phyloP scores from a whole-genome alignment of 2,888 invertebrate genomes.

The Microdon myrmicae region DNA sequence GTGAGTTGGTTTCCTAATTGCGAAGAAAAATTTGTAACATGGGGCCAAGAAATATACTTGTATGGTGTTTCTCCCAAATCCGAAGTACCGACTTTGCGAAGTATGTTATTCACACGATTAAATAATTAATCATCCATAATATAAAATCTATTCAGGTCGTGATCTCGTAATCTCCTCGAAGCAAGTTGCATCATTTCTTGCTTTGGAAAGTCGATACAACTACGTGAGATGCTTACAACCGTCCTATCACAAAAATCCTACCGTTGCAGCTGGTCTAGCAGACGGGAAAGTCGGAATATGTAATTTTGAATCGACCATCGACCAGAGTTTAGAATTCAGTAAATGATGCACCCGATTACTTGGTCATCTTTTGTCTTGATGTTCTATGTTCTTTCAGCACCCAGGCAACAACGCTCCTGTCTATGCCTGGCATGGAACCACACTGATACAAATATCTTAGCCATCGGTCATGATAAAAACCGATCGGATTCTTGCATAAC shows the following conservation, averaged over 20 bases:
- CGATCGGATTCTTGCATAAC: slow-evolving; percentile 88
- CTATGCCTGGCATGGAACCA: slow-evolving; percentile 90
- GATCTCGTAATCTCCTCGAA: slow-evolving; percentile 60
- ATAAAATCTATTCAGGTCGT: slow-evolving; percentile 53
- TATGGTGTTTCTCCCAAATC: slow-evolving; percentile 74
- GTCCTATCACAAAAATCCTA: slow-evolving; percentile 80
- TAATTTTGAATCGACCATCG: slow-evolving; percentile 79
- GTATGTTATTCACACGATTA: slow-evolving; percentile 35
- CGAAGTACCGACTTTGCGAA: slow-evolving; percentile 42
- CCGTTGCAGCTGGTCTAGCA: slow-evolving; percentile 87
- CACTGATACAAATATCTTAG: slow-evolving; percentile 81
- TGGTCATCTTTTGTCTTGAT: slow-evolving; percentile 1
- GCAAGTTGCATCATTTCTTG: slow-evolving; percentile 55
- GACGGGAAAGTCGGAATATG: slow-evolving; percentile 89
- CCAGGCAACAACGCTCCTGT: slow-evolving; percentile 86
- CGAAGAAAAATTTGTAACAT: slow-evolving; percentile 85
- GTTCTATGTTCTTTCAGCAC: slow-evolving; percentile 70
- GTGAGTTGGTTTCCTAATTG: slow-evolving; percentile 88
- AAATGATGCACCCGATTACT: slow-evolving; percentile 26
- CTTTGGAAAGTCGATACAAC: slow-evolving; percentile 70
- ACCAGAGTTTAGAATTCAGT: slow-evolving; percentile 66
- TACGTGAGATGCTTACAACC: slow-evolving; percentile 89
- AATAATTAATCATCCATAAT: background rate
- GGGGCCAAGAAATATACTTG: slow-evolving; percentile 89
- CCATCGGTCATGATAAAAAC: slow-evolving; percentile 89